Evolutionary conservation across 53 echinoderm and acorn worm genomes (phyloP), one percentile per base, ranked within the genome.

Genomic region (Temnopleurus reevesii): DNA sequence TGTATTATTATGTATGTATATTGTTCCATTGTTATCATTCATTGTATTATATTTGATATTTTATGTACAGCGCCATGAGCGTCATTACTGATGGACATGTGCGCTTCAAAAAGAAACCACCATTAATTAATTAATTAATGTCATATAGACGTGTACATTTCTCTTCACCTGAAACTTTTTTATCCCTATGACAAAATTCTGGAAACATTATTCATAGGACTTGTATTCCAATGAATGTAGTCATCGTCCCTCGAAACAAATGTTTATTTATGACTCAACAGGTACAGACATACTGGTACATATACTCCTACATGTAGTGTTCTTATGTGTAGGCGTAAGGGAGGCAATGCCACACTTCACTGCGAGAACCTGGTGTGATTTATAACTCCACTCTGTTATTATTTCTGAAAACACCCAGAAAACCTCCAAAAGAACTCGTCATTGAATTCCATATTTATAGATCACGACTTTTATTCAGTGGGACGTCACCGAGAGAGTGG

Each of bases 381-480:
- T n/a, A 71, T n/a, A 19, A 17, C 38, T 71, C 41, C 41, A 71
- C 71, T 41, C 41, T 71, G 8, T 2, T 71, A 71, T 71, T 41
- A 71, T 71, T 71, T 71, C 71, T 71, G 71, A 71, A 71, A 41
- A 71, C 71, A 71, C 71, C 71, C 43, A 31, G 71, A 71, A 71
- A 71, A 71, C 71, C 71, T 71, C 71, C 71, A 6, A 43, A 41
- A 41, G 71, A 71, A 71, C 41, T 15, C 15, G 41, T 13, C 71
- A 71, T 71, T 71, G 71, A 71, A 71, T 71, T 71, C 10, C 41
- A 41, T 71, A 71, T 71, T 71, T 71, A 71, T 71, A 41, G 71
- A 71, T 71, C 71, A 71, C 41, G 71, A 71, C 71, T 38, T 71
- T 5, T 71, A 71, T 71, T 36, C 38, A 6, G 17, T 8, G 15